Conservation (phyloP, 2,113 vertebrate genomes). For the Marmota monax region DNA sequence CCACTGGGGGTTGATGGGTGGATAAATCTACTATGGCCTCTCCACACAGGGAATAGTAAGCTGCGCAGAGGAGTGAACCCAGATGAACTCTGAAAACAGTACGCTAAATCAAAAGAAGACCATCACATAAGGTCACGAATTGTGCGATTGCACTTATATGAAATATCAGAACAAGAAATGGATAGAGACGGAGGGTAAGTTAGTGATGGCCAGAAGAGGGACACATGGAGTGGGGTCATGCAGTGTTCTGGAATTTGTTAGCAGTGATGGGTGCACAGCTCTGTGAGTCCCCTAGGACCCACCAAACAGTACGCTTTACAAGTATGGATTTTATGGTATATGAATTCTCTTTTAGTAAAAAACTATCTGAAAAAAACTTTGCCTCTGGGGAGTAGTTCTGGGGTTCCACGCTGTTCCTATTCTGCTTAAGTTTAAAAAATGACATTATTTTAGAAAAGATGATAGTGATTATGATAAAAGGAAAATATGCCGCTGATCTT, state of each 20-base stretch:
- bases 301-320: not conserved
- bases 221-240: not conserved
- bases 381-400: not conserved
- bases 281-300: not conserved
- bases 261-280: not conserved
- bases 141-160: not conserved
- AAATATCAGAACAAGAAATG: not conserved
- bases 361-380: not conserved
- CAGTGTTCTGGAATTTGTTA: not conserved
- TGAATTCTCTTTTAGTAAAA: not conserved
- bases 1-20: too few species aligned
- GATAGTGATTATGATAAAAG: not conserved
- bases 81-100: not conserved
- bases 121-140: not conserved
- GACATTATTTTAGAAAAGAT: not conserved
- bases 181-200: not conserved
- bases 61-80: not conserved
- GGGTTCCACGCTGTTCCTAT: not conserved
- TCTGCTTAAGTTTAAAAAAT: not conserved
- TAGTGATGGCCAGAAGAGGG: not conserved
- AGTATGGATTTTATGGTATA: not conserved
- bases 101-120: not conserved
- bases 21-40: accelerated
- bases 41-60: not conserved
- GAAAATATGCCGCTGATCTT: not conserved